Evolutionary conservation across 2,888 invertebrate genomes (phyloP), one percentile per base, ranked within the genome.

Genomic region (Xestobium rufovillosum): DNA sequence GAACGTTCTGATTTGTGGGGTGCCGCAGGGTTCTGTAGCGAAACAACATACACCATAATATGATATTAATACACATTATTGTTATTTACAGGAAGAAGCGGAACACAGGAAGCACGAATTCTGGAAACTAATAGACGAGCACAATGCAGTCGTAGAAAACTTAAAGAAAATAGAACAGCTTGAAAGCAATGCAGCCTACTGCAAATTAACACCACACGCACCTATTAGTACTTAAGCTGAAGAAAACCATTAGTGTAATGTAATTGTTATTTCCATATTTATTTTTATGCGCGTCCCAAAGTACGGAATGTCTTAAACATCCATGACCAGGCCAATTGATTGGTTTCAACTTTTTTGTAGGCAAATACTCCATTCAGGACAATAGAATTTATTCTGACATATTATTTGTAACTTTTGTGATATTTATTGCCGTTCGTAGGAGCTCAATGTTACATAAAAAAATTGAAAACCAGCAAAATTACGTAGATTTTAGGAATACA

Each of bases 61-160:
- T n/a, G n/a, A n/a, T n/a, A n/a, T n/a, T n/a, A n/a, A n/a, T n/a
- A n/a, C n/a, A n/a, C n/a, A n/a, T n/a, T n/a, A n/a, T 14, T 1
- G 9, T 4, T 34, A 44, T 36, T 53, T 53, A 3, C 44, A 63
- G 62, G 60, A 62, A 31, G 62, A 63, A 46, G 61, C 59, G 3
- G 60, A 61, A 38, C 49, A 54, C 30, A 47, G 63, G 36, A 62
- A 59, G 42, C 52, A 56, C 43, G 59, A 61, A 46, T 63, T 63
- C 43, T 59, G 57, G 51, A 62, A 63, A 41, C 48, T 63, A 27
- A 52, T 63, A 16, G 63, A 63, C 41, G 63, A 63, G 42, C 61
- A 63, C 47, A 55, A 54, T 11, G 60, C 56, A 4, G 58, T 62
- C 3, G 55, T 63, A 17, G 56, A 63, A 47, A 58, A 59, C 39